Conservation (phyloP, 2,113 vertebrate genomes). For the Melanocharis versteri region DNA sequence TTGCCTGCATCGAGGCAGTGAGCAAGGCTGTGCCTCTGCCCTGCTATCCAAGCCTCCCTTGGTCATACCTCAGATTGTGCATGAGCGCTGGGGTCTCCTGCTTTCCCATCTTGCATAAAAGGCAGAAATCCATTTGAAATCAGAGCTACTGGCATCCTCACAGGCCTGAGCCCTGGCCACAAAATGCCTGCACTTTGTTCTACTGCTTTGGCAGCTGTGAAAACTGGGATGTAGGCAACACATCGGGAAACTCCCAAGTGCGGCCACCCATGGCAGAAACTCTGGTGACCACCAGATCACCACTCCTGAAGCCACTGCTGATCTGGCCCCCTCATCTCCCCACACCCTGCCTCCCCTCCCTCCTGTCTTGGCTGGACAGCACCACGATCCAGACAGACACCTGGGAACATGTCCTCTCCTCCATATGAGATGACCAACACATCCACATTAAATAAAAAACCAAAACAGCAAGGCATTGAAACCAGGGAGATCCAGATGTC, state of each 20-base stretch:
- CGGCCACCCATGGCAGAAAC: accelerated
- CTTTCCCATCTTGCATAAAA: not conserved
- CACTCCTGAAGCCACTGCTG: not conserved
- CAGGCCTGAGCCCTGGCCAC: not conserved
- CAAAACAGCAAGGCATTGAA: not conserved
- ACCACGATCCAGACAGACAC: not conserved
- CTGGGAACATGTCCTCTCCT: not conserved
- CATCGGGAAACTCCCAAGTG: not conserved
- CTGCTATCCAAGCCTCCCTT: not conserved
- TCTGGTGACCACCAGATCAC: no score
- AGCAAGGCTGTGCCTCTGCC: not conserved
- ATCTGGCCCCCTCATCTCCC: accelerated
- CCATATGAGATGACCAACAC: not conserved
- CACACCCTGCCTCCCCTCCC: not conserved
- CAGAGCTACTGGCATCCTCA: not conserved
- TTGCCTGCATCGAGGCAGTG: accelerated
- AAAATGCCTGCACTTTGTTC: not conserved
- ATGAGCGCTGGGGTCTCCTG: not conserved
- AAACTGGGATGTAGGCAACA: not conserved
- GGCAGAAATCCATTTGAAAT: not conserved
- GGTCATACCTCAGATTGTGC: not conserved
- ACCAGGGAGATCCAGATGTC: not conserved
- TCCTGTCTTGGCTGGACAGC: not conserved
- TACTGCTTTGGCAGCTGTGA: not conserved
- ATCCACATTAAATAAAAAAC: not conserved